Evolutionary conservation across 2,113 vertebrate genomes (phyloP), one percentile per base, ranked within the genome.

Genomic region (Colinus virginianus): DNA sequence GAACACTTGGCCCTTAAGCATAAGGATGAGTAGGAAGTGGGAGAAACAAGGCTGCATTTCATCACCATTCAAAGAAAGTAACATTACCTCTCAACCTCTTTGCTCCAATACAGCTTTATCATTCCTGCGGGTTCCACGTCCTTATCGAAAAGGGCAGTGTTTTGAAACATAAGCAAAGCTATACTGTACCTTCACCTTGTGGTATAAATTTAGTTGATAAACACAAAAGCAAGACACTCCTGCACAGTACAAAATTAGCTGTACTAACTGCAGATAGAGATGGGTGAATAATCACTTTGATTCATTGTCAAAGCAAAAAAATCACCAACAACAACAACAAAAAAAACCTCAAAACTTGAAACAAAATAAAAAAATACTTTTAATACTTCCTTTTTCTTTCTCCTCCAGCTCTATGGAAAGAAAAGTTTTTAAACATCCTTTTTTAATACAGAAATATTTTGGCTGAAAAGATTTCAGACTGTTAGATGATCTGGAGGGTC

Each of bases 21-120:
- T 34, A 94, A 84, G 66, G 74, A 58, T 67, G 74, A 87, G 81
- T 78, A 42, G 79, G 78, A 88, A 90, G 61, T 61, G 32, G 21
- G 32, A 94, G 53, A 94, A 95, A 87, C 74, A 93, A 90, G 70
- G 40, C 34, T 92, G 51, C 7, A 38, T 68, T 88, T 81, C 81
- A 46, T 55, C 49, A 28, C 48, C 40, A 14, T 84, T 90, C 48
- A 74, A 45, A 62, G 28, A 10, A 88, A 87, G 53, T 56, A 81
- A 81, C 88, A 43, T 9, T 81, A 38, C 48, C 34, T 93, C 20
- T 64, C 13, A 75, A 2, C 15, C 36, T 67, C 23, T n/a, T 53
- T 81, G 42, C 45, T 90, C n/a, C 77, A 78, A 12, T 1, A 3
- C 14, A 46, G 32, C 36, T 55, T 68, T 91, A 49, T 36, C 26